phyloP scores from a whole-genome alignment of 2,797 vertebrate species.

The Cyprinodon diabolis region DNA sequence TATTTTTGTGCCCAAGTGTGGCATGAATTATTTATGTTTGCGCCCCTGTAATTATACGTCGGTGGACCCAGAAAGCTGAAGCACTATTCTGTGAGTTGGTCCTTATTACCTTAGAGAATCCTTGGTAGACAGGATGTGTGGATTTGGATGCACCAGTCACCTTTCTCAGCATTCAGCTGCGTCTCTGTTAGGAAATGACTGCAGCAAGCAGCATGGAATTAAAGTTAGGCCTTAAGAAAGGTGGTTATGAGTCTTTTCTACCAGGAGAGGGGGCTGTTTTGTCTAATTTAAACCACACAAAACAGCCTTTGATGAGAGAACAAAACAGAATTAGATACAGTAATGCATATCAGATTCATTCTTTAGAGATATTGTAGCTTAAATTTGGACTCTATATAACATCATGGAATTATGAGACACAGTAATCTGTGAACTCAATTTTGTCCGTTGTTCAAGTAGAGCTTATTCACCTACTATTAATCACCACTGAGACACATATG shows the following conservation, averaged over 20 bases:
- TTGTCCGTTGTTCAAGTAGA: slow-evolving; percentile 36
- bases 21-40: slow-evolving; percentile 79
- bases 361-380: slow-evolving; percentile 7
- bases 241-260: slow-evolving; percentile 28
- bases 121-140: slow-evolving; percentile 7
- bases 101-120: slow-evolving; percentile 52
- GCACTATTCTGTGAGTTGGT: slow-evolving; percentile 47
- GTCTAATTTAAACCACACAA: not conserved
- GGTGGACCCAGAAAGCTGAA: slow-evolving; percentile 50
- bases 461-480: slow-evolving; percentile 42
- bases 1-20: slow-evolving; percentile 72
- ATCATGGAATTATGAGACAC: slow-evolving; percentile 17
- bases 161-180: slow-evolving; percentile 10
- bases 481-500: slow-evolving; percentile 41
- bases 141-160: slow-evolving; percentile 1
- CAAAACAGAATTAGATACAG: not conserved
- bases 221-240: not conserved
- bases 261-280: slow-evolving; percentile 69
- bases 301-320: not conserved
- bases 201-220: slow-evolving; percentile 22
- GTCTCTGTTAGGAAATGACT: slow-evolving; percentile 30
- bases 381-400: slow-evolving; percentile 19
- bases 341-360: slow-evolving; percentile 15
- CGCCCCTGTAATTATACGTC: slow-evolving; percentile 60
- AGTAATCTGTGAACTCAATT: slow-evolving; percentile 20